These are phyloP conservation scores for Montipora efflorescens DNA, from an alignment of 64 coral and sea anemone genomes.

Conservation along the genomic window DNA sequence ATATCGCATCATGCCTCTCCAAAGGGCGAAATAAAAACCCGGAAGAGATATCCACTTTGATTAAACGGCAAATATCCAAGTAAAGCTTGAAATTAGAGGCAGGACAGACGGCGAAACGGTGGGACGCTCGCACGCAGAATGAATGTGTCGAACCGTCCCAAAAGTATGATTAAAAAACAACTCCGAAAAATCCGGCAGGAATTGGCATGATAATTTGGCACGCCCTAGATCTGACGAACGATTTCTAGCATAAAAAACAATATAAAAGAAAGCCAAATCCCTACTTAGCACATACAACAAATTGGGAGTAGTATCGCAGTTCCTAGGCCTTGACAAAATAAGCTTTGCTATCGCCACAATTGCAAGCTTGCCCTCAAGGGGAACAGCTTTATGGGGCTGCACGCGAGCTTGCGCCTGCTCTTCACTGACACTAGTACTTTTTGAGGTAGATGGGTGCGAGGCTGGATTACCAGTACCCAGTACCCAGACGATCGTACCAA, in stretches of 20 bases:
- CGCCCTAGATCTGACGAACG: neutral
- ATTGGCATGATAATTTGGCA: too few relatives aligned
- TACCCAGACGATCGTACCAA: neutral
- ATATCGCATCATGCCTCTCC: neutral
- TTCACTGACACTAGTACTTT: neutral
- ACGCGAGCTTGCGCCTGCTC: slow-evolving; percentile 1
- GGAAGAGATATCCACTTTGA: neutral
- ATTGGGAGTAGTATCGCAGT: neutral
- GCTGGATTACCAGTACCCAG: slow-evolving; percentile 12
- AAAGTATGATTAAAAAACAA: too few relatives aligned
- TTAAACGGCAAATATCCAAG: neutral
- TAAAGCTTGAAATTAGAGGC: neutral
- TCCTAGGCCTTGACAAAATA: neutral
- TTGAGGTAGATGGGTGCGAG: neutral
- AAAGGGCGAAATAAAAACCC: slow-evolving; percentile 10
- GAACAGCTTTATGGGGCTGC: too few relatives aligned
- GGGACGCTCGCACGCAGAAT: neutral
- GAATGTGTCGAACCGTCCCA: neutral
- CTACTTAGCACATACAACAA: neutral
- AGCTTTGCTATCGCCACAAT: too few relatives aligned
- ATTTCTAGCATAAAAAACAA: neutral
- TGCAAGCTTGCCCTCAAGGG: neutral
- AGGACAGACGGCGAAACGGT: neutral
- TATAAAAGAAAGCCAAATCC: neutral
- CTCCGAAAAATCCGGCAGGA: too few relatives aligned